Evolutionary conservation across 1,140 invertebrate species (phyloP).

Genomic region (Cyclina sinensis): DNA sequence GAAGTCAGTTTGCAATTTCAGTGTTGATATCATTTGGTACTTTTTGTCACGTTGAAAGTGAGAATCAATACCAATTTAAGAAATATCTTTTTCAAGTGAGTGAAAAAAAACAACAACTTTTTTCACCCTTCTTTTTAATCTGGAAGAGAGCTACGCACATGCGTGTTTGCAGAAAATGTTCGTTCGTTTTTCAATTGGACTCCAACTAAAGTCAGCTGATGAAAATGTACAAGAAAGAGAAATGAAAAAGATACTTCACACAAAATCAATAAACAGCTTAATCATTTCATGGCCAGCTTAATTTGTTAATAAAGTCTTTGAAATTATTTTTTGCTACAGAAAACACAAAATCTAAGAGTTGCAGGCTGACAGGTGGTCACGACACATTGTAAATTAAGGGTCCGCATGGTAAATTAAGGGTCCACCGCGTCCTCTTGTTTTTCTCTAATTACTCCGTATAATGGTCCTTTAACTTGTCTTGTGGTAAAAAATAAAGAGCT

Average conservation of each 20-base stretch:
- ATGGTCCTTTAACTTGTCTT: slow-evolving; percentile 49
- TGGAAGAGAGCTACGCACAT: too few species aligned
- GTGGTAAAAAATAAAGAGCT: slow-evolving; percentile 43
- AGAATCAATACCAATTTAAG: too few species aligned
- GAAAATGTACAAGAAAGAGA: too few species aligned
- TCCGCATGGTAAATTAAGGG: slow-evolving; percentile 55
- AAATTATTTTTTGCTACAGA: slow-evolving; percentile 43
- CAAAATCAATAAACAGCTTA: slow-evolving; percentile 50
- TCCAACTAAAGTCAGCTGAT: too few species aligned
- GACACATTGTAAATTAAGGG: slow-evolving; percentile 60
- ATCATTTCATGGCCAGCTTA: slow-evolving; percentile 30
- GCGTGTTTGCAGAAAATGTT: too few species aligned
- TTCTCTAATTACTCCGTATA: slow-evolving; percentile 51
- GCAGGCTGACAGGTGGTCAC: slow-evolving; percentile 52
- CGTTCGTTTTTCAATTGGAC: too few species aligned
- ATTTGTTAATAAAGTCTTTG: slow-evolving; percentile 60
- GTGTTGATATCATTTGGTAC: too few species aligned
- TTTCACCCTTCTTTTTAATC: too few species aligned
- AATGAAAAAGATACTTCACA: neutral
- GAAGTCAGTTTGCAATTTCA: too few species aligned
- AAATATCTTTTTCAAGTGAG: too few species aligned
- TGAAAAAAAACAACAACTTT: too few species aligned
- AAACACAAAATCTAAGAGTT: slow-evolving; percentile 13
- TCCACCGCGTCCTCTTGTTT: slow-evolving; percentile 48
- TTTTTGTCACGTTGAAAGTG: too few species aligned